Evolutionary conservation across 1,140 invertebrate species (phyloP).

Genomic region (Leptinotarsa undecemlineata): DNA sequence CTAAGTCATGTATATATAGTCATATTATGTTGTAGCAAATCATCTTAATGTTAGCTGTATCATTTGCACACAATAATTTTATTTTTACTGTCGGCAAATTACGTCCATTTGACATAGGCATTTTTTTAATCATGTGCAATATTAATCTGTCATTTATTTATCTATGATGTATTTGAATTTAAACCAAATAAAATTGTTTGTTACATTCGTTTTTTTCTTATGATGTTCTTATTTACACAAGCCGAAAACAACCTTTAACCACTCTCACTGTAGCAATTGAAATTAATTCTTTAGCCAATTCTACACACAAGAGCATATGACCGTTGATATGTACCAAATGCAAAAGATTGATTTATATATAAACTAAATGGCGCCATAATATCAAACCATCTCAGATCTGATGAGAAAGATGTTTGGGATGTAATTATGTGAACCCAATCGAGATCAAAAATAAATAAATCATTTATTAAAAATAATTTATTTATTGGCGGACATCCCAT

Average conservation of each 20-base stretch:
- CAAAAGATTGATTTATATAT: no score
- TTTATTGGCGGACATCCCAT: no score
- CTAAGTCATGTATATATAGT: constrained; percentile 50
- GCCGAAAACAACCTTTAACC: neutral
- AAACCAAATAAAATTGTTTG: constrained; percentile 58
- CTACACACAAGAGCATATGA: no score
- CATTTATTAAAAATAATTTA: no score
- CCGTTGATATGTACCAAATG: no score
- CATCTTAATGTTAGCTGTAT: constrained; percentile 43
- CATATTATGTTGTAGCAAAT: constrained; percentile 48
- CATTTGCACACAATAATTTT: constrained; percentile 39
- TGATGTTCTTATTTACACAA: neutral
- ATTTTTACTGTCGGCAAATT: constrained; percentile 41
- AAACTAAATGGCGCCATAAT: no score
- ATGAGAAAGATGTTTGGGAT: no score
- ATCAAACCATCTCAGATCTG: no score
- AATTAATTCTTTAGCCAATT: no score
- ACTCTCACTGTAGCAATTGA: no score
- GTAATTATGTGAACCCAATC: no score
- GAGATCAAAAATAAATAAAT: no score
- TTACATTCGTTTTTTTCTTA: constrained; percentile 40
- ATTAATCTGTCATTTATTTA: constrained; percentile 55
- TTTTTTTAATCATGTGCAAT: constrained; percentile 56
- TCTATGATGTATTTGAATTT: constrained; percentile 56
- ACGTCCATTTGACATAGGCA: constrained; percentile 53